Conservation (phyloP, 2,888 invertebrate genomes). For the Unio pictorum region DNA sequence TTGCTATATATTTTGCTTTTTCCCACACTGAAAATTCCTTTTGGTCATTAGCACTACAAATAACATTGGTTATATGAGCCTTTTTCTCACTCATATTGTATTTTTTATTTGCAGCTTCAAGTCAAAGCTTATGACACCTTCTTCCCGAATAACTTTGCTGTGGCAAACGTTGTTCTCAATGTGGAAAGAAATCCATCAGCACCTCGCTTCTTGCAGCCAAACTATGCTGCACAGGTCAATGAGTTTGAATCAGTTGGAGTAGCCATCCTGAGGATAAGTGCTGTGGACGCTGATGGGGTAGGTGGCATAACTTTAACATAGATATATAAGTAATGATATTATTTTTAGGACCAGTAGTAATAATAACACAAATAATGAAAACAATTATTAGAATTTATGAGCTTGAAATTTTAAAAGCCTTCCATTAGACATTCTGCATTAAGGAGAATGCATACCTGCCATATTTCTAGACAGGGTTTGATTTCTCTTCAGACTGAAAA, state of each 20-base stretch:
- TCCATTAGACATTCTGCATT: no score
- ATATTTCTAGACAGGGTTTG: no score
- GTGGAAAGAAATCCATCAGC: conserved; percentile 60
- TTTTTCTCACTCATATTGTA: background rate
- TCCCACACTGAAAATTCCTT: no score
- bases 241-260: conserved; percentile 34
- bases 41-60: no score
- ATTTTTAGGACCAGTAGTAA: background rate
- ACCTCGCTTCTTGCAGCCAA: conserved; percentile 43
- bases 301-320: conserved; percentile 7
- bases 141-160: conserved; percentile 52
- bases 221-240: conserved; percentile 28
- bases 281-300: conserved; percentile 52
- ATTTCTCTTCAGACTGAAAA: no score
- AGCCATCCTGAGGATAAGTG: conserved; percentile 35
- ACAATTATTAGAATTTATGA: no score
- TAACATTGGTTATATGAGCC: no score
- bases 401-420: no score
- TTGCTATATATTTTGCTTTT: no score
- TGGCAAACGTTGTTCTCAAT: conserved; percentile 48
- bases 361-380: no score
- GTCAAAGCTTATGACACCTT: conserved; percentile 48
- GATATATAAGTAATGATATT: background rate
- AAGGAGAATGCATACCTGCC: no score
- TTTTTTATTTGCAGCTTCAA: conserved; percentile 38